phyloP scores from a whole-genome alignment of 2,113 vertebrate species.

The Chaenocephalus aceratus region DNA sequence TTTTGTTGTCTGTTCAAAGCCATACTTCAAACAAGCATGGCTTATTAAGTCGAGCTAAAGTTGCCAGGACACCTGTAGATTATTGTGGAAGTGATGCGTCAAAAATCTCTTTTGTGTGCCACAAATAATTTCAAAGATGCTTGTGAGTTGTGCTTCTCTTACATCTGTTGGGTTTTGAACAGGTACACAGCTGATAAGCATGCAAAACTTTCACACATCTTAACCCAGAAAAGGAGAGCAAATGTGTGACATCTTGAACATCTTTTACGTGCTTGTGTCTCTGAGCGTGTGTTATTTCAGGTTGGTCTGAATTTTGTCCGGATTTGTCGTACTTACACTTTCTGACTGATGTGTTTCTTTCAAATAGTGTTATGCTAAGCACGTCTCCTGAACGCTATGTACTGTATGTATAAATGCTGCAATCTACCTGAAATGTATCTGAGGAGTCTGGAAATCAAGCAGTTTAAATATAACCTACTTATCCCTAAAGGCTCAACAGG shows the following conservation, averaged over 20 bases:
- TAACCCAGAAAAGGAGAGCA: slow-evolving; percentile 48
- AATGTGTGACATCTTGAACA: slow-evolving; percentile 52
- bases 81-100: slow-evolving; percentile 59
- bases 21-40: slow-evolving; percentile 73
- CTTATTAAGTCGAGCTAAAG: slow-evolving; percentile 78
- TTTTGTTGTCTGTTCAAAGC: slow-evolving; percentile 82
- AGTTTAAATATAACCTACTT: slow-evolving; percentile 65
- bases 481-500: slow-evolving; percentile 75
- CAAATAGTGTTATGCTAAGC: slow-evolving; percentile 25
- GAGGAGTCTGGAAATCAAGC: slow-evolving; percentile 53
- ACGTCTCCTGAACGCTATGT: slow-evolving; percentile 35
- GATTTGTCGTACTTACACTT: slow-evolving; percentile 20
- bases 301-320: slow-evolving; percentile 19
- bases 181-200: slow-evolving; percentile 31
- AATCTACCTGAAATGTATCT: slow-evolving; percentile 71
- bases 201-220: slow-evolving; percentile 46
- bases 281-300: slow-evolving; percentile 39
- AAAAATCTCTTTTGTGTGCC: slow-evolving; percentile 69
- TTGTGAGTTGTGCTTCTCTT: slow-evolving; percentile 44
- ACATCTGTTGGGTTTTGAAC: slow-evolving; percentile 52
- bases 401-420: slow-evolving; percentile 58
- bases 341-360: slow-evolving; percentile 22
- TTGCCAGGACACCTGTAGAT: slow-evolving; percentile 81
- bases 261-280: slow-evolving; percentile 39
- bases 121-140: slow-evolving; percentile 71